Conservation (phyloP, 1,140 invertebrate genomes). For the Solenopsis invicta region DNA sequence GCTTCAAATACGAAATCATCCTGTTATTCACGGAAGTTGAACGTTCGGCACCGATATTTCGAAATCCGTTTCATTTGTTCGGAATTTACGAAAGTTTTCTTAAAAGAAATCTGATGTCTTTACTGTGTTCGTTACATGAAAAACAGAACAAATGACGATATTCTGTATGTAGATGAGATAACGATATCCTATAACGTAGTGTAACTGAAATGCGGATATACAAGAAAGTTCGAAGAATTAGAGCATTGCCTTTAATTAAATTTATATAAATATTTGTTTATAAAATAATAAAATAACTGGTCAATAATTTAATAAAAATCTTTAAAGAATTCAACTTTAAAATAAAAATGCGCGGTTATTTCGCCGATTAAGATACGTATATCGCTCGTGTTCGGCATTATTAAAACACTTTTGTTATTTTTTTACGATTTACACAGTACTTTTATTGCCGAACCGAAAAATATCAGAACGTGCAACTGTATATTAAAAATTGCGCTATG, state of each 20-base stretch:
- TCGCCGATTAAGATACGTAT: not conserved
- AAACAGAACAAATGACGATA: not conserved
- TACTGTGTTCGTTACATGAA: not conserved
- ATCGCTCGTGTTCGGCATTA: not conserved
- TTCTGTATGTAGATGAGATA: no score
- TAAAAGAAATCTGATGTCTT: conserved; percentile 52
- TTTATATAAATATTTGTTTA: not conserved
- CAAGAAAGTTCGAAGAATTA: no score
- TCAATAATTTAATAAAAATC: not conserved
- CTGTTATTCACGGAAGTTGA: conserved; percentile 48
- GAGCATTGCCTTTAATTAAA: not conserved
- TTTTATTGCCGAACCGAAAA: not conserved
- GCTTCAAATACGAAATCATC: conserved; percentile 68
- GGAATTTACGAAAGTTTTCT: conserved; percentile 59
- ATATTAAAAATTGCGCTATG: conserved; percentile 46
- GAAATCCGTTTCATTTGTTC: conserved; percentile 15
- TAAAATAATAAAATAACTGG: not conserved
- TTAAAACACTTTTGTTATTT: not conserved
- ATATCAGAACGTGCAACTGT: not conserved
- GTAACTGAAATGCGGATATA: no score
- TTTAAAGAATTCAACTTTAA: not conserved
- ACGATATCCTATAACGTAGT: no score
- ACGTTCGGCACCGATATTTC: conserved; percentile 51
- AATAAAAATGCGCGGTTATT: not conserved
- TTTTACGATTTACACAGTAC: not conserved